phyloP scores from a whole-genome alignment of 2,797 vertebrate genomes.

The Chelon labrosus region DNA sequence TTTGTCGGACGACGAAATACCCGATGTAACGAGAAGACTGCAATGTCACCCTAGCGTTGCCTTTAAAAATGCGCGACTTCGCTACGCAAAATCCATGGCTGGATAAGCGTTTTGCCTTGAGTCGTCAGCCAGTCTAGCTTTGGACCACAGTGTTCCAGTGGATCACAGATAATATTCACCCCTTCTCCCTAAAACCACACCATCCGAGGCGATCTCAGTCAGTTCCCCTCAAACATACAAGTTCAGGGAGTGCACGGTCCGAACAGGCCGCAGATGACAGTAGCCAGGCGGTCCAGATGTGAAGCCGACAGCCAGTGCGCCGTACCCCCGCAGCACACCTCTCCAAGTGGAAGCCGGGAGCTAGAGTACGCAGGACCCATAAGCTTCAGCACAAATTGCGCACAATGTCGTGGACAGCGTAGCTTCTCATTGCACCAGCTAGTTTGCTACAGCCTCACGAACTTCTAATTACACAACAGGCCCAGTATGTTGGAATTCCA shows the following conservation, averaged over 20 bases:
- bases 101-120: constrained; percentile 53
- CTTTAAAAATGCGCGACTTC: constrained; percentile 78
- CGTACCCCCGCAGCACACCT: constrained; percentile 79
- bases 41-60: constrained; percentile 84
- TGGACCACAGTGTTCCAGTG: constrained; percentile 56
- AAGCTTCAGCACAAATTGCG: constrained; percentile 82
- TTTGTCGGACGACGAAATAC: constrained; percentile 79
- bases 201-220: constrained; percentile 60
- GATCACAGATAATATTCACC: constrained; percentile 68
- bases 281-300: constrained; percentile 80
- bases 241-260: constrained; percentile 71
- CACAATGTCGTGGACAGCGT: constrained; percentile 74
- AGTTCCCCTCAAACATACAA: constrained; percentile 59
- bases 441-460: constrained; percentile 77
- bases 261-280: constrained; percentile 79
- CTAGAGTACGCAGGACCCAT: constrained; percentile 86
- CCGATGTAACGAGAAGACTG: constrained; percentile 80
- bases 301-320: constrained; percentile 77
- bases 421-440: constrained; percentile 76
- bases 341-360: constrained; percentile 83
- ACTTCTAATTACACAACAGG: constrained; percentile 80
- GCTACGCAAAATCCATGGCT: constrained; percentile 76
- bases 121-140: constrained; percentile 63
- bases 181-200: constrained; percentile 67
- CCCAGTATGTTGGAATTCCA: constrained; percentile 75